Conservation (phyloP, 2,888 invertebrate species). For the Plebejus argus region DNA sequence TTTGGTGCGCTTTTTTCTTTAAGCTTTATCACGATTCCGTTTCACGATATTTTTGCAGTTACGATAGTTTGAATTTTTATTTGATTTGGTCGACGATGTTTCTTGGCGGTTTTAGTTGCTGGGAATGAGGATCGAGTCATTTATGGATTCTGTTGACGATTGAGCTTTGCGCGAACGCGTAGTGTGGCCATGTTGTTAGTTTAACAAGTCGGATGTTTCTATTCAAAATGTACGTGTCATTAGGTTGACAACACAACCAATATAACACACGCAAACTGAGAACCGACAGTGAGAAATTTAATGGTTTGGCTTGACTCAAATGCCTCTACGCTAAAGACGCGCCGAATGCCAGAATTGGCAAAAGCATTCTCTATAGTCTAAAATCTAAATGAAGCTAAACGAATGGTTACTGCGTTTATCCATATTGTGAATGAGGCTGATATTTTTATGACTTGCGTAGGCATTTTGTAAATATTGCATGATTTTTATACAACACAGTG, state of each 20-base stretch:
- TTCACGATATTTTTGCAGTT: slow-evolving; percentile 8
- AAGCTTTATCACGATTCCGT: slow-evolving; percentile 18
- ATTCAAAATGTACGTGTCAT: background rate
- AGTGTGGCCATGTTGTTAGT: background rate
- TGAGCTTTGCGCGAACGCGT: slow-evolving; percentile 6
- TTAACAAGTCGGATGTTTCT: background rate
- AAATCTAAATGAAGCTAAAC: background rate
- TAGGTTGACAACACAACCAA: background rate
- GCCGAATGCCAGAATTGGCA: background rate
- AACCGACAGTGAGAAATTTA: background rate
- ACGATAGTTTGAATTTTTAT: background rate
- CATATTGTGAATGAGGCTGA: background rate
- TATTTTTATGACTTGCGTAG: slow-evolving; percentile 35
- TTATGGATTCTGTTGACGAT: background rate
- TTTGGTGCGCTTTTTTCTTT: slow-evolving; percentile 20
- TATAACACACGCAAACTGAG: background rate
- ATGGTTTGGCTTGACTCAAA: background rate
- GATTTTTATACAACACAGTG: slow-evolving; percentile 14
- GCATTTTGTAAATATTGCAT: slow-evolving; percentile 26
- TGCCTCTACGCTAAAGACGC: background rate
- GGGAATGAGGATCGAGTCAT: slow-evolving; percentile 1
- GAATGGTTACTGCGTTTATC: slow-evolving; percentile 12
- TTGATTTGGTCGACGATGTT: slow-evolving; percentile 6
- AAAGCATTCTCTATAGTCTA: background rate
- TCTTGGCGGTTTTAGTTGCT: slow-evolving; percentile 16